A percentile compares a stretch with the other conserved stretches of the same genome.
phyloP scores from a whole-genome alignment of 2,888 invertebrate species.

The Limenitis camilla region DNA sequence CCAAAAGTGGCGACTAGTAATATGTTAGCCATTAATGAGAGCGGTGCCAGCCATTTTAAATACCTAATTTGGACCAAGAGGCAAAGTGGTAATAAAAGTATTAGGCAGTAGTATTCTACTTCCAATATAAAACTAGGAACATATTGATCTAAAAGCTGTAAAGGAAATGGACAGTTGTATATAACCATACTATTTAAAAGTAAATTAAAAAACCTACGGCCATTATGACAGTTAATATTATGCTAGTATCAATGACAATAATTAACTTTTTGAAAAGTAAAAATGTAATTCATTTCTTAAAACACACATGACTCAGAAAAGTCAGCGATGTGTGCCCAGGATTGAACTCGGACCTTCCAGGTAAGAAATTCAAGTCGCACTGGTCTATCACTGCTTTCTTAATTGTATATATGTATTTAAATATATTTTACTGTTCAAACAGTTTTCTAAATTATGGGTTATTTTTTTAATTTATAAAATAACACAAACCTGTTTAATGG shows the following conservation, averaged over 20 bases:
- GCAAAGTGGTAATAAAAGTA: conserved; percentile 53
- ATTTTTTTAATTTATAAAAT: too few species aligned
- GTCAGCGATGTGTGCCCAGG: too few species aligned
- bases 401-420: not conserved
- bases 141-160: conserved; percentile 60
- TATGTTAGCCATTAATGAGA: conserved; percentile 89
- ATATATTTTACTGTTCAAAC: too few species aligned
- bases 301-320: too few species aligned
- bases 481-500: conserved; percentile 76
- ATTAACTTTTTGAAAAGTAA: too few species aligned
- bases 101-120: conserved; percentile 59
- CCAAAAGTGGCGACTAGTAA: conserved; percentile 84
- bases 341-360: too few species aligned
- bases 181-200: not conserved
- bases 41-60: conserved; percentile 88
- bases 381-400: too few species aligned
- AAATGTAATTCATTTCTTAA: too few species aligned
- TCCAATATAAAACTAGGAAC: conserved; percentile 39
- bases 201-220: not conserved
- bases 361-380: too few species aligned
- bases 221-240: not conserved
- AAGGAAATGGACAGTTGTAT: conserved; percentile 17
- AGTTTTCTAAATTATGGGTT: too few species aligned
- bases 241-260: too few species aligned
- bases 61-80: conserved; percentile 76